Evolutionary conservation across 2,797 vertebrate species (phyloP), one percentile per base, ranked within the genome.

Genomic region (Myotis myotis): DNA sequence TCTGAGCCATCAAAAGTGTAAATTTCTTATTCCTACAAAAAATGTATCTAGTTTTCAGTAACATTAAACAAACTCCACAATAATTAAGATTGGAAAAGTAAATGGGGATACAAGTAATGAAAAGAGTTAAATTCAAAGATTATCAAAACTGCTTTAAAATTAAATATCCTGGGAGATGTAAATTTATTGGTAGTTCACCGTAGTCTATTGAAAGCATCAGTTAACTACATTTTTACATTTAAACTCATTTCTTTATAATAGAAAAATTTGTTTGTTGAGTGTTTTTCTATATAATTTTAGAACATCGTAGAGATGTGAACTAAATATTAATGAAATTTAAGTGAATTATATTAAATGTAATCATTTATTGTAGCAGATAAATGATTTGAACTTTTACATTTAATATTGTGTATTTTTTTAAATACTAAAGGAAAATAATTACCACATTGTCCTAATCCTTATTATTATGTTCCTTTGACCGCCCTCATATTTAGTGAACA

Each of bases 271-370:
- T 95, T 94, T 80, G 23, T 33, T 79, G 64, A 87, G 28, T 15
- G 22, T 76, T 84, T 90, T 91, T 72, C 53, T 30, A 49, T 75
- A 13, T 49, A 57, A 80, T 47, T 86, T 87, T 87, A 79, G 28
- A 91, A 13, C 41, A 47, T 71, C 30, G 72, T 76, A 80, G 13
- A 66, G 60, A 93, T 84, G 74, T 78, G n/a, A 95, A 95, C 62
- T 89, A 78, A 89, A 96, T 93, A 51, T 57, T 95, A 95, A 92
- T 93, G 28, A 93, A 79, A 88, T 71, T 83, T 78, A 95, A 33
- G 36, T 90, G 20, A 79, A 79, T 86, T 95, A 33, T 30, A 68
- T 89, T 87, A 87, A 71, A 89, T 36, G 30, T 17, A 90, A 85
- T 87, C 17, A 87, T 68, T 87, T 88, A 62, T 70, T 95, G 1